Percentiles rank a stretch among this genome's conserved stretches.
These are phyloP conservation scores for Diplogasteroides magnus DNA, from an alignment of 1,140 invertebrate genomes.

Conservation along the genomic window DNA sequence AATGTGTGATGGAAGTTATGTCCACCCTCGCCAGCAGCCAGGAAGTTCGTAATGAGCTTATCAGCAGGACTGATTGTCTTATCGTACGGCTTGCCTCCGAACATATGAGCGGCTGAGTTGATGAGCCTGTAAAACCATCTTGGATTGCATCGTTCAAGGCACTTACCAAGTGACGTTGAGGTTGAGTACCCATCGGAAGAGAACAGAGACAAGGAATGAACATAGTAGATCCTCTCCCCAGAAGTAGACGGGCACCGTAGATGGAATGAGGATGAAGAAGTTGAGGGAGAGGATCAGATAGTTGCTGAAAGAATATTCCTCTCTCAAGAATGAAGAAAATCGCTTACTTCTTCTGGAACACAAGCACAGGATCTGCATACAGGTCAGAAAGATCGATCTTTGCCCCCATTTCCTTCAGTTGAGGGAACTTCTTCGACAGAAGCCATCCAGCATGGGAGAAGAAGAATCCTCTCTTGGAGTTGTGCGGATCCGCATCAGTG, in stretches of 20 bases:
- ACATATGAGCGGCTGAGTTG: no score
- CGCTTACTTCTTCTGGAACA: no score
- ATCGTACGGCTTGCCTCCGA: constrained; percentile 86
- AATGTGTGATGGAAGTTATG: constrained; percentile 93
- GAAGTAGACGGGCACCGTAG: constrained; percentile 71
- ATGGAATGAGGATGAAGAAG: constrained; percentile 79
- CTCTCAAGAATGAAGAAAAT: not conserved
- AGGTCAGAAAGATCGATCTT: constrained; percentile 79
- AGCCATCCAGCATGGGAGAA: constrained; percentile 93
- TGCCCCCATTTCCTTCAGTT: constrained; percentile 76
- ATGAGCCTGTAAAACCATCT: constrained; percentile 66
- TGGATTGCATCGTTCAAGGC: constrained; percentile 59
- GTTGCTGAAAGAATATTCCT: no score
- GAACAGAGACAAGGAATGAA: constrained; percentile 73
- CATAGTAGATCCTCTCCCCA: constrained; percentile 77
- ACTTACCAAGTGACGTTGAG: constrained; percentile 80
- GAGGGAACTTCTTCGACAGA: constrained; percentile 72
- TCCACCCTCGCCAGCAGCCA: no score
- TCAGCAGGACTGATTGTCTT: constrained; percentile 63
- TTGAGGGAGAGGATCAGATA: no score
- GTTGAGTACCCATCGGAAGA: constrained; percentile 78
- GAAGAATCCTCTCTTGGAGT: constrained; percentile 86
- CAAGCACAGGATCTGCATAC: constrained; percentile 74
- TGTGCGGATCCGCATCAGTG: no score
- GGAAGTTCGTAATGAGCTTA: constrained; percentile 46